A percentile compares a stretch with the other conserved stretches of the same genome.
Evolutionary conservation across 2,888 invertebrate species (phyloP).

Genomic region (Bhutanitis thaidina): DNA sequence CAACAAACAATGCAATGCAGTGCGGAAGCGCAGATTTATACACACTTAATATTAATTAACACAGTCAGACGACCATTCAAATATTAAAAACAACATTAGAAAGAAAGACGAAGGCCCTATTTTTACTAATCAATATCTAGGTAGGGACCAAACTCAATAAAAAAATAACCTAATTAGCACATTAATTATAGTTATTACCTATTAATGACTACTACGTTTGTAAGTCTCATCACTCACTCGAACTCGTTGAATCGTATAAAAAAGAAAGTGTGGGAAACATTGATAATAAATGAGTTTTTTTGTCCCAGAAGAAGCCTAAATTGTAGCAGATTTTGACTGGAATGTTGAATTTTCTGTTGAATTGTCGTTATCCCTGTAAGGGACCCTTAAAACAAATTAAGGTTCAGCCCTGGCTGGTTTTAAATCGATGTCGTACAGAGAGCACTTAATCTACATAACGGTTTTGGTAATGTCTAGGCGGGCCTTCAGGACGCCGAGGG

Average conservation of each 20-base stretch:
- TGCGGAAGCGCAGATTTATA: no score
- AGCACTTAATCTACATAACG: slow-evolving; percentile 59
- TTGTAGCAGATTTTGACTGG: slow-evolving; percentile 9
- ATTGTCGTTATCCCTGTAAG: slow-evolving; percentile 18
- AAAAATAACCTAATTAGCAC: no score
- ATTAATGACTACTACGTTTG: no score
- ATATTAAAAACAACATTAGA: no score
- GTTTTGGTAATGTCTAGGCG: slow-evolving; percentile 33
- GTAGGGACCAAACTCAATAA: no score
- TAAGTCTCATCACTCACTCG: no score
- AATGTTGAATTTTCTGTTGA: slow-evolving; percentile 15
- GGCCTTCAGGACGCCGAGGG: slow-evolving; percentile 22
- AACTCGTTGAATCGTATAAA: neutral
- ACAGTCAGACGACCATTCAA: no score
- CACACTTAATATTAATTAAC: no score
- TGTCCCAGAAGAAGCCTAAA: neutral
- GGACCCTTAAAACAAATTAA: slow-evolving; percentile 25
- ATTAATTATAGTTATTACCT: no score
- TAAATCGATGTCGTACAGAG: slow-evolving; percentile 38
- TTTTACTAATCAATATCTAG: no score
- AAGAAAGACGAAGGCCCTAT: no score
- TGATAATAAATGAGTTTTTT: slow-evolving; percentile 1
- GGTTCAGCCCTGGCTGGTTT: slow-evolving; percentile 29
- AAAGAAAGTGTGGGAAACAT: slow-evolving; percentile 3
- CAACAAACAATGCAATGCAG: no score